phyloP scores from a whole-genome alignment of 2,797 vertebrate genomes.

The Peromyscus melanophrys region DNA sequence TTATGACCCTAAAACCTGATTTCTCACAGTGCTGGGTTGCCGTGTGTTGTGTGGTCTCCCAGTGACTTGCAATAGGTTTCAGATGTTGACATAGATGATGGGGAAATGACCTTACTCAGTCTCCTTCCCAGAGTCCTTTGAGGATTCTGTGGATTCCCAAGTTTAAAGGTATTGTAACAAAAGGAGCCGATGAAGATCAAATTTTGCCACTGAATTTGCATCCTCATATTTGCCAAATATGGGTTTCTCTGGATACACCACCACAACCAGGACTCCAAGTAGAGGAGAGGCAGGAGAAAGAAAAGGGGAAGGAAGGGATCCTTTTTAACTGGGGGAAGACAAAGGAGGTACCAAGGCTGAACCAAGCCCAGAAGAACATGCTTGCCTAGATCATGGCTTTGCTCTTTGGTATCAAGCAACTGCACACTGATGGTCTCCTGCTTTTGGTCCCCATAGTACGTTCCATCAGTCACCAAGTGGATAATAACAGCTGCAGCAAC shows the following conservation, averaged over 20 bases:
- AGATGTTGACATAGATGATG: background rate
- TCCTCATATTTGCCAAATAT: background rate
- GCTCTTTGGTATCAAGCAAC: constrained; percentile 96
- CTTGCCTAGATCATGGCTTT: constrained; percentile 95
- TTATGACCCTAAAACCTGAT: background rate
- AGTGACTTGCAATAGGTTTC: background rate
- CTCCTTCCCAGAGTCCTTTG: background rate
- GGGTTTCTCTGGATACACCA: background rate
- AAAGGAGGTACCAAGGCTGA: background rate
- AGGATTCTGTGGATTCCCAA: background rate
- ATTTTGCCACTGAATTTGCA: background rate
- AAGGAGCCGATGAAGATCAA: background rate
- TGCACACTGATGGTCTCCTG: constrained; percentile 97
- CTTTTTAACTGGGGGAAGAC: background rate
- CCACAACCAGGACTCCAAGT: background rate
- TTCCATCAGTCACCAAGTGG: constrained; percentile 97
- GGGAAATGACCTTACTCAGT: background rate
- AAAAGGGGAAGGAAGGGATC: fast-evolving
- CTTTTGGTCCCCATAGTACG: constrained; percentile 94
- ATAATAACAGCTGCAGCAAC: constrained; percentile 97
- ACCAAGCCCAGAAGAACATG: background rate
- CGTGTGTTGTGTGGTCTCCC: fast-evolving
- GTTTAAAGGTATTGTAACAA: background rate
- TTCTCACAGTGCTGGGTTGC: background rate
- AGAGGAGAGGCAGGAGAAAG: constrained; percentile 6